Percentiles rank a stretch among this genome's conserved stretches.
Evolutionary conservation across 2,113 vertebrate genomes (phyloP).

Genomic region (Tretioscincus oriximinensis): DNA sequence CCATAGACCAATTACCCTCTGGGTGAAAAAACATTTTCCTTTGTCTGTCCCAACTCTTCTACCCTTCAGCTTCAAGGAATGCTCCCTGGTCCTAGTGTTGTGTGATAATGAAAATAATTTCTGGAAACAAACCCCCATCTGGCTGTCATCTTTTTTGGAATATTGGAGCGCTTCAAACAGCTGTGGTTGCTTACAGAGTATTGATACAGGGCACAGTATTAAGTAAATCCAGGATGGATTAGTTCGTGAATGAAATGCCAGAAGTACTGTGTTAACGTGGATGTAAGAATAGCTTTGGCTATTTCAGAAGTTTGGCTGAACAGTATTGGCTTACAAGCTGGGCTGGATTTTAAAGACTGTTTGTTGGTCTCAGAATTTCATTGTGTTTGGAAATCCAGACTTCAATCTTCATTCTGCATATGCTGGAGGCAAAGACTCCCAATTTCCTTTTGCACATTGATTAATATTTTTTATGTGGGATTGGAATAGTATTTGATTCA

Average conservation of each 20-base stretch:
- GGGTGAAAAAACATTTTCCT: too few relatives aligned
- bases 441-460: neutral
- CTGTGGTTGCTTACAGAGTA: conserved; percentile 4
- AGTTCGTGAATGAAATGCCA: conserved; percentile 43
- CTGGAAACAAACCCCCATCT: neutral
- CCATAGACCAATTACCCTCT: too few relatives aligned
- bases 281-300: conserved; percentile 46
- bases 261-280: conserved; percentile 30
- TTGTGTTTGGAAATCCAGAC: conserved; percentile 23
- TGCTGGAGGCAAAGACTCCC: neutral
- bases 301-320: conserved; percentile 28
- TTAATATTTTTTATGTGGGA: neutral
- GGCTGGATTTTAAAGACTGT: neutral
- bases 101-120: too few relatives aligned
- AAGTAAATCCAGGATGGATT: conserved; percentile 47
- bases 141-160: neutral
- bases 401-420: conserved; percentile 10
- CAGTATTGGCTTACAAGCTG: conserved; percentile 10
- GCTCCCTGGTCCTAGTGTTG: too few relatives aligned
- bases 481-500: neutral
- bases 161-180: neutral
- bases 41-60: too few relatives aligned
- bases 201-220: conserved; percentile 22
- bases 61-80: too few relatives aligned
- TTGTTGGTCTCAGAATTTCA: conserved; percentile 17